Conservation (phyloP, 1,140 invertebrate genomes). For the Dinothrombium tinctorium region DNA sequence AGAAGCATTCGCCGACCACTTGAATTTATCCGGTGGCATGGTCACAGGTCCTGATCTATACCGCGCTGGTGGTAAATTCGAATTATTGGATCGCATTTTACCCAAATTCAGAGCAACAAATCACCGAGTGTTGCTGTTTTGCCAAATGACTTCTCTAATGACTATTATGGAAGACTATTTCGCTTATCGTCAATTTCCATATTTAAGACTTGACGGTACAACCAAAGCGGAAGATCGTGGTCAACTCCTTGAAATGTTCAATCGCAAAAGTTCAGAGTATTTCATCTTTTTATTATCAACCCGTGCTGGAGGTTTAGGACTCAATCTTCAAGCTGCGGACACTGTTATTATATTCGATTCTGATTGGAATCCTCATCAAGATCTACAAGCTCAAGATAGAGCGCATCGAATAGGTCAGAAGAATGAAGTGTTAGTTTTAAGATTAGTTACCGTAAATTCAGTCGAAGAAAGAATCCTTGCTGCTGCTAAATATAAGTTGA, state of each 20-base stretch:
- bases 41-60: constrained; percentile 66
- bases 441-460: constrained; percentile 93
- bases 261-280: constrained; percentile 62
- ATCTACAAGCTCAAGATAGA: constrained; percentile 93
- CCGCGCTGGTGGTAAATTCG: constrained; percentile 88
- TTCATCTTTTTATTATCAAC: constrained; percentile 93
- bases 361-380: constrained; percentile 99
- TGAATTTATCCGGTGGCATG: constrained; percentile 33
- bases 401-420: constrained; percentile 97
- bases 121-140: constrained; percentile 87
- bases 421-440: constrained; percentile 84
- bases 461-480: constrained; percentile 94
- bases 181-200: constrained; percentile 50
- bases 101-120: constrained; percentile 75
- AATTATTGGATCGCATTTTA: constrained; percentile 87
- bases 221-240: constrained; percentile 96
- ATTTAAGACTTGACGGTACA: constrained; percentile 61
- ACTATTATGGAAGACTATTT: constrained; percentile 97
- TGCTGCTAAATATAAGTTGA: constrained; percentile 60
- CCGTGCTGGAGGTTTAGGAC: constrained; percentile 79
- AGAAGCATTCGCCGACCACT: constrained; percentile 80
- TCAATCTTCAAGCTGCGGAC: constrained; percentile 94
- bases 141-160: constrained; percentile 99
- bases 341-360: constrained; percentile 98
- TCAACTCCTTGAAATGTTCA: constrained; percentile 73